Base-by-base conservation (phyloP, 2,113 vertebrate species). In the Chaetops frenatus region DNA sequence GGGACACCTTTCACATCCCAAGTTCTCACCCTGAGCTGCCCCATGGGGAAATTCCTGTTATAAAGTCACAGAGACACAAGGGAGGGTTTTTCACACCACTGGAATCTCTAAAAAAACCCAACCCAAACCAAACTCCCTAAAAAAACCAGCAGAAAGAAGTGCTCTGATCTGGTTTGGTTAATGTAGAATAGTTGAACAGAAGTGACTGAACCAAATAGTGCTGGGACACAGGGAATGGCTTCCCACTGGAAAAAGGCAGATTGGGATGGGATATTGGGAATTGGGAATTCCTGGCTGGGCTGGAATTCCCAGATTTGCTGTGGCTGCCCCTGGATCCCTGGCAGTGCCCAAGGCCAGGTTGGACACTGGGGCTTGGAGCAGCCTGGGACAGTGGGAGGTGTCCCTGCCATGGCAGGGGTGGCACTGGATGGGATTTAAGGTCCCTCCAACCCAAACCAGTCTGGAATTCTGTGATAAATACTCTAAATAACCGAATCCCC, bases 361-460 rank as follows among this genome's bases (percentile, higher is more conserved):
- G 73, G 56, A 38, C 51, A 44, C 1, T 29, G 72, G 71, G 71
- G 29, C 2, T 42, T 5, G 47, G 67, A 38, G 19, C 67, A 71
- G 24, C 48, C 50, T 74, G 72, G 56, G 21, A 11, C 72, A 76
- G 15, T 47, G 72, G 72, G 56, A 76, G 72, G 44, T 18, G 72
- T 60, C 79, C 65, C 79, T 70, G 79, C 54, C 65, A 12, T 23
- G 54, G 44, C 65, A 15, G 35, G 53, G 80, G 7, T 10, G 79
- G 45, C 0, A 3, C 2, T 9, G 53, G 35, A 0, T 7, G 54
- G 45, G 54, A 4, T 82, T 24, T 36, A 0, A 10, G 45, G 8
- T 21, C 25, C 3, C 5, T 47, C 2, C 1, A 16, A 1, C 27
- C 13, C 67, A 25, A 17, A 33, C 13, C 57, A 53, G 2, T 14